Evolutionary conservation across 2,888 invertebrate species (phyloP).

Genomic region (Microctonus aethiopoides): DNA sequence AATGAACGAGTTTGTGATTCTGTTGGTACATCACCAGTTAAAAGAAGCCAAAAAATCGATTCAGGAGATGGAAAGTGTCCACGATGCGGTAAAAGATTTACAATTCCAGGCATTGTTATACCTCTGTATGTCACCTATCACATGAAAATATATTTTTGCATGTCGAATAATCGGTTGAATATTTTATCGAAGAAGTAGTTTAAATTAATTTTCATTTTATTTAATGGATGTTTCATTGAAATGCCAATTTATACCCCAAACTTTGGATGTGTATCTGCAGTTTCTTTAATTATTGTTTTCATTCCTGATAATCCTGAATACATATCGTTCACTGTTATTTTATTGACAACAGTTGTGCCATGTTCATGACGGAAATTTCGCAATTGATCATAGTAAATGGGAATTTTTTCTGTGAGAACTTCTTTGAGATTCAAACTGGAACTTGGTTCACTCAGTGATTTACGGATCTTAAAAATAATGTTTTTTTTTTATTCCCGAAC

Average conservation of each 20-base stretch:
- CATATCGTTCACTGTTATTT: conserved; percentile 55
- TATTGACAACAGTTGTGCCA: conserved; percentile 50
- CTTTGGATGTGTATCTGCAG: conserved; percentile 52
- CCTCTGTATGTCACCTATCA: conserved; percentile 50
- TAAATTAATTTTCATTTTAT: background rate
- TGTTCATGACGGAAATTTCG: conserved; percentile 53
- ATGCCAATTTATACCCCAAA: no score
- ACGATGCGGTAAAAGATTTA: conserved; percentile 51
- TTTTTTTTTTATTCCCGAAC: background rate
- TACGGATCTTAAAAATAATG: conserved; percentile 44
- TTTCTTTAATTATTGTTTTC: conserved; percentile 53
- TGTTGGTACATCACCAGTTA: conserved; percentile 60
- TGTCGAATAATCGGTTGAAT: background rate
- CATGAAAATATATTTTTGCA: background rate
- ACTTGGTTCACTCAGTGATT: conserved; percentile 54
- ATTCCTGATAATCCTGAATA: conserved; percentile 55
- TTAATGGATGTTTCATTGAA: conserved; percentile 1
- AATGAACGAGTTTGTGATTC: conserved; percentile 55
- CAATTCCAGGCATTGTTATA: conserved; percentile 56
- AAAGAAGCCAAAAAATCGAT: conserved; percentile 58
- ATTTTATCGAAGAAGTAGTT: background rate
- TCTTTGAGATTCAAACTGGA: conserved; percentile 56
- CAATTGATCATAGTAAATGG: conserved; percentile 55
- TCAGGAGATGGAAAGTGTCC: conserved; percentile 58
- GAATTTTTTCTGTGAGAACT: conserved; percentile 59